Base-by-base conservation (phyloP, 2,113 vertebrate species). In the Spea multiplicata region DNA sequence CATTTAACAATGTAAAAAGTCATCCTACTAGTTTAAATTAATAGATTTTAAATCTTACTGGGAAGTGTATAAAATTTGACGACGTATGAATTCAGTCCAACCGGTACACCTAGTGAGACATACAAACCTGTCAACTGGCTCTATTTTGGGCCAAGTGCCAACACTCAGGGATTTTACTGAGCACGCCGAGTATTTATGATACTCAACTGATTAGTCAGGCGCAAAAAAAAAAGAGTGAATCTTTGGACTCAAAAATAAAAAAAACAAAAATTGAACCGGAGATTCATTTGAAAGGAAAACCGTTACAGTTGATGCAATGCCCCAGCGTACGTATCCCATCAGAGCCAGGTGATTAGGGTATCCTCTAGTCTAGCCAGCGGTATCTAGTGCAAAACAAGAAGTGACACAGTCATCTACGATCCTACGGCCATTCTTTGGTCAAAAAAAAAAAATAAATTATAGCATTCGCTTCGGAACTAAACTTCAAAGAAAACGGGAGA, bases 11-110 rank as follows among this genome's bases (percentile, higher is more conserved):
- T 52, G 48, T 61, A 59, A 44, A 71, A 73, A 67, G 5, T 66
- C 77, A 57, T 67, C 46, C 70, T 66, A 48, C n/a, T 78, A 68
- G 44, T 75, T 68, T 79, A 80, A 68, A 12, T 80, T 79, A 74
- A 80, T 68, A 73, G 61, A 77, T 62, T 16, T 44, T 46, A 62
- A 77, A 77, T 70, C 55, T 30, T 30, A 74, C 71, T 61, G 45
- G 17, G 64, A 71, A 73, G 44, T 59, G 16, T 44, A 62, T 73
- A 80, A 68, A 80, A 80, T 74, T 44, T 61, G 16, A 44, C 73
- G 48, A 55, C 50, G 59, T 12, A 48, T 45, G 68, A 44, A 44
- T 68, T 59, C 75, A 67, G 62, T 64, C 59, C 17, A 75, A 72
- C 44, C 44, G 75, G 68, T 9, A 53, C 45, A 71, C 30, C 10